Conservation (phyloP, 1,140 invertebrate species). For the Orussus abietinus region DNA sequence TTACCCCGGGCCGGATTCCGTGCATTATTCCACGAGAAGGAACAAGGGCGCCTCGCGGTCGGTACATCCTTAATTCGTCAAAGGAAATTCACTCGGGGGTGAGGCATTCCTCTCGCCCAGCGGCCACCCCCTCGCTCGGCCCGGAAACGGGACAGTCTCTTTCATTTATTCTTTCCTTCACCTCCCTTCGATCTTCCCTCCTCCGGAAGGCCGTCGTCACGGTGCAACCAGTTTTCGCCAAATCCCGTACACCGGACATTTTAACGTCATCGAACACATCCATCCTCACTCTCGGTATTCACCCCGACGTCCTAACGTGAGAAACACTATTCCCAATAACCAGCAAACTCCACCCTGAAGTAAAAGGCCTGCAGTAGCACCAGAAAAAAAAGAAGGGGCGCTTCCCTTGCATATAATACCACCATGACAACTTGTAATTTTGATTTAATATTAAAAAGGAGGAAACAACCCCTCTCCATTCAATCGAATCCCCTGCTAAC, state of each 20-base stretch:
- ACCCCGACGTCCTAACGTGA: not conserved
- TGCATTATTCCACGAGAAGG: conserved; percentile 35
- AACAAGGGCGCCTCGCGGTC: conserved; percentile 14
- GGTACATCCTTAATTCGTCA: conserved; percentile 39
- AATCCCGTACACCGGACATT: too few species aligned
- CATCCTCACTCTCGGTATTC: too few species aligned
- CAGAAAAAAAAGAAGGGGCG: too few species aligned
- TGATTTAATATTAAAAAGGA: too few species aligned
- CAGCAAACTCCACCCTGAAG: too few species aligned
- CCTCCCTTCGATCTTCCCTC: conserved; percentile 13
- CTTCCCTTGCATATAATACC: too few species aligned
- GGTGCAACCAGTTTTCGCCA: conserved; percentile 6
- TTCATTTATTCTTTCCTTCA: conserved; percentile 22
- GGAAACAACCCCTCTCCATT: too few species aligned
- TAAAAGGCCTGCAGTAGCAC: too few species aligned
- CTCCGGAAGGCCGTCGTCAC: not conserved
- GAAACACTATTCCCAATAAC: not conserved
- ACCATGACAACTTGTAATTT: too few species aligned
- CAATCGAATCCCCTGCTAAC: too few species aligned
- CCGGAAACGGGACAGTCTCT: conserved; percentile 1
- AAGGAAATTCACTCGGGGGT: conserved; percentile 33
- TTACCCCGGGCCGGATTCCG: too few species aligned
- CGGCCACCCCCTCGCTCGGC: not conserved
- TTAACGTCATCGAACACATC: too few species aligned
- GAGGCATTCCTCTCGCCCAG: conserved; percentile 19